Base-by-base conservation (phyloP, 2,888 invertebrate genomes). In the Bugula neritina region DNA sequence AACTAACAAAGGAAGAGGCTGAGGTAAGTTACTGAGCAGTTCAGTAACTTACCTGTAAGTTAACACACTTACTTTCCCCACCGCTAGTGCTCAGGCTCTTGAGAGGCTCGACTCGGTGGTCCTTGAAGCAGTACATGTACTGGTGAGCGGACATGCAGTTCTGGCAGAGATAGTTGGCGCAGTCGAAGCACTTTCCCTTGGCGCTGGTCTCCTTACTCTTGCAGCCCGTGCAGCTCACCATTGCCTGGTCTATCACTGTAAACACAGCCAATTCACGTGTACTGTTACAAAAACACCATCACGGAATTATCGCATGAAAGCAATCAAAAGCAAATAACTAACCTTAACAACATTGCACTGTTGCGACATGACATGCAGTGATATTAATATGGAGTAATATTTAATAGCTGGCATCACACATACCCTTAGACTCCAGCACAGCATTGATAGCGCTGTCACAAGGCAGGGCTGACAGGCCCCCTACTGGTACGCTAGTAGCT, bases 131-230 rank as follows among this genome's bases (percentile, higher is more conserved):
- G 85, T 96, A 95, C 96, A 98, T 97, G 85, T 93, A 95, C 86
- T 96, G 94, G 86, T 98, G 98, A 75, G 97, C 97, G 90, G 95
- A 95, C 80, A 94, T 94, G 89, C 98, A 98, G 85, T 95, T 94
- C 73, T 92, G 90, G 87, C 98, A 98, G 78, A 99, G 89, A 84
- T 92, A 93, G 84, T 94, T 94, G 81, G 92, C 92, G 86, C 98
- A 99, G 85, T 97, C 96, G 81, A 93, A 91, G 86, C 96, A 97
- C 83, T 93, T 92, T 74, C 95, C 95, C 73, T 95, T 93, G 69
- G 96, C 96, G 89, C 91, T 92, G 27, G 92, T 90, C 84, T 94
- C 93, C 84, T 92, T 92, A 77, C 92, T 92, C 86, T 96, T 97
- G 88, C 98, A 98, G 81, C 94, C 95, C 78, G 95, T 96, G 87